Evolutionary conservation across 2,888 invertebrate genomes (phyloP), one percentile per base, ranked within the genome.

Genomic region (Oscheius sp.): DNA sequence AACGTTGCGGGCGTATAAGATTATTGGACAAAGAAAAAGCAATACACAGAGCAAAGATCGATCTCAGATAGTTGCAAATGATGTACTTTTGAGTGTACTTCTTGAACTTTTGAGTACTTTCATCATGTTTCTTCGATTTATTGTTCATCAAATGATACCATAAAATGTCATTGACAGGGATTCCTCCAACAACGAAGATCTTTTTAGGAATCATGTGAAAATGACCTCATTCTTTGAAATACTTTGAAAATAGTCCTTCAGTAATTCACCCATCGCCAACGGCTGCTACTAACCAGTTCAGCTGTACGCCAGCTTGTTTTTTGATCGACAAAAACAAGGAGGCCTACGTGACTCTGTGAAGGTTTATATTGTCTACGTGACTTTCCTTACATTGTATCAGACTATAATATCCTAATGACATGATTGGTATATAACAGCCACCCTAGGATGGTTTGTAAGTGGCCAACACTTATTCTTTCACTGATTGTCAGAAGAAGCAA

Each of bases 261-360:
- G n/a, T n/a, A n/a, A n/a, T n/a, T n/a, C n/a, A n/a, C n/a, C 14
- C 36, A 9, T 36, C 36, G 36, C 41, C 41, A 6, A 14, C 41
- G 12, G 14, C 41, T 6, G 12, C 20, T 17, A 9, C 54, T 33
- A 32, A 32, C 54, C 20, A 24, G 32, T 20, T n/a, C 22, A 20
- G 54, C 32, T 33, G 54, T 54, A 54, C 54, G 33, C 36, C 54
- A 54, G 32, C 54, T 54, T 54, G 54, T 54, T 54, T 51, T 54
- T 54, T 22, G 28, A 20, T 17, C 32, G 33, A 9, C 1, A 30
- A n/a, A 54, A 33, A 32, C 32, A 32, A n/a, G 28, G 32, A 32
- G 41, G 20, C 28, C 41, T 59, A 59, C 59, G 59, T 59, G 59
- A 59, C 59, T 44, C 44, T 44, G 24, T 24, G 14, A 14, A 41